Percentiles rank a stretch among this genome's conserved stretches.
phyloP scores from a whole-genome alignment of 2,797 vertebrate species.

The Spheniscus humboldti region DNA sequence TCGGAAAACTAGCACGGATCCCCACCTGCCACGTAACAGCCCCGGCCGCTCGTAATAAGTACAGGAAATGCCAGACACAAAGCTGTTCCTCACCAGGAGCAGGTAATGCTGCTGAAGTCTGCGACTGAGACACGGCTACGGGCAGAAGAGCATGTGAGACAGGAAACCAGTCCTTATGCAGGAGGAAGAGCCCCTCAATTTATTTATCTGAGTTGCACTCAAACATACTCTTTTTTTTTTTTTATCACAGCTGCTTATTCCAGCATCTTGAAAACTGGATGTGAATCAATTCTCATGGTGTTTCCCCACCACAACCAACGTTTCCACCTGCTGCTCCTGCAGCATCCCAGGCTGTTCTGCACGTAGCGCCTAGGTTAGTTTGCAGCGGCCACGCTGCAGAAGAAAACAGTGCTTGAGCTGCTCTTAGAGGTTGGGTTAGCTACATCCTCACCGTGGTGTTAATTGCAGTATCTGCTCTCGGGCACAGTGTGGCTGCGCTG shows the following conservation, averaged over 20 bases:
- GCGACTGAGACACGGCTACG: rapidly evolving
- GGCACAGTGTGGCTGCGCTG: rapidly evolving
- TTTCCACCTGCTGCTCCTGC: not conserved
- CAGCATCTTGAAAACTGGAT: not conserved
- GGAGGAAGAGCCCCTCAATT: not conserved
- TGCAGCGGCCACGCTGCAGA: not conserved
- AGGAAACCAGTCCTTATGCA: not conserved
- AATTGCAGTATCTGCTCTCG: rapidly evolving
- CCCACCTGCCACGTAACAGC: not conserved
- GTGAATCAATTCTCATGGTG: not conserved
- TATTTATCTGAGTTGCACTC: not conserved
- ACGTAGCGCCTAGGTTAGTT: rapidly evolving
- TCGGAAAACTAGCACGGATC: not conserved
- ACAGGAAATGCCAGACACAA: constrained; percentile 3
- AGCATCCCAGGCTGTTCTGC: not conserved
- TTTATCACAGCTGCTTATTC: not conserved
- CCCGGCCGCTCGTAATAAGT: not conserved
- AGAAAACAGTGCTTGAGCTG: rapidly evolving
- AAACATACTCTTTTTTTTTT: not conserved
- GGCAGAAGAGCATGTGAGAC: not conserved
- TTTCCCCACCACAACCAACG: not conserved
- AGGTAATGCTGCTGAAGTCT: not conserved
- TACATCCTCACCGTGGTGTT: rapidly evolving
- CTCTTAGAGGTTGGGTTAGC: not conserved
- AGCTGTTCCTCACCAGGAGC: not conserved